Base-by-base conservation (phyloP, 92 coral and sea anemone genomes). In the Palythoa grandiflora region DNA sequence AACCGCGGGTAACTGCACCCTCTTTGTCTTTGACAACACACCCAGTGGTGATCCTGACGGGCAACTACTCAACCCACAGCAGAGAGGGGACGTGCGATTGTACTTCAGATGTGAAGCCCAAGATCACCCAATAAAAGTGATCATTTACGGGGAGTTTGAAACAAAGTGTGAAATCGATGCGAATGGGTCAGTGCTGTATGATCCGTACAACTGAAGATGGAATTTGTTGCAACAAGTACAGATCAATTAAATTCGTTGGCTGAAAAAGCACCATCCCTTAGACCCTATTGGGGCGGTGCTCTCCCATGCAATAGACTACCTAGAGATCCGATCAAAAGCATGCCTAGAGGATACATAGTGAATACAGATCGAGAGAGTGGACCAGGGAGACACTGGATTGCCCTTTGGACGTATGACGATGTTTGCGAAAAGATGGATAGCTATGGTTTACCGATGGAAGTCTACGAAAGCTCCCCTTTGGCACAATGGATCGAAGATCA, bases 341-440 rank as follows among this genome's bases (percentile, higher is more conserved):
- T 8, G n/a, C 73, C 73, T 8, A 3, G 36, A 28, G 73, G 36
- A 15, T 66, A 66, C 73, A 66, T 66, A 6, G 38, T 66, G 17
- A 66, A 66, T 19, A 66, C 73, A 2, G 73, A 66, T n/a, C 73
- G 17, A 8, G n/a, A n/a, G 10, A 19, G 20, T 16, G 2, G 39
- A 16, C 54, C 53, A 3, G 78, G 78, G 11, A 10, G 21, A 14
- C 78, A 73, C 20, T 73, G 78, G 78, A 73, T 73, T 40, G 78
- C 78, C 12, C 2, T 73, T 6, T 73, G 54, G 78, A 73, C 57
- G 21, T 2, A 38, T 14, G 53, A 17, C 2, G 28, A 40, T 4
- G 53, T 17, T 4, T 73, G 78, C 1, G 78, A 73, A 16, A 73
- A 11, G 0, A 39, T 39, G 78, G 78, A 73, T 8, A 73, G 78